Evolutionary conservation across 2,888 invertebrate species (phyloP), one percentile per base, ranked within the genome.

Genomic region (Synanthedon vespiformis): DNA sequence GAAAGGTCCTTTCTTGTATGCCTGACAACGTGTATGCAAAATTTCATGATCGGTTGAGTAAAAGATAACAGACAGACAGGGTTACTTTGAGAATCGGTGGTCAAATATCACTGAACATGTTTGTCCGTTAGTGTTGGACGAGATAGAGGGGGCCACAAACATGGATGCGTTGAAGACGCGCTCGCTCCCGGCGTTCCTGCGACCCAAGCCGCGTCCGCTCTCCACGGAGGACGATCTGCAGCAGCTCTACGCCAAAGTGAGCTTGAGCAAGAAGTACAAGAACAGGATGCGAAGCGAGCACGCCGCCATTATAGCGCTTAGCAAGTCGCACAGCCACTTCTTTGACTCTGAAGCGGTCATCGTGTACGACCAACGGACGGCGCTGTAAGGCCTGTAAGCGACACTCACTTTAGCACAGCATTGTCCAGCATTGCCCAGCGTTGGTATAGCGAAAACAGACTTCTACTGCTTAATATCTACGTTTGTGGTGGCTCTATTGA

Each of bases 261-360:
- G 91, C 66, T 89, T 93, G 65, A 93, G 93, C 72, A 94, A 93
- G 75, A 93, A 93, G 72, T 90, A 93, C 68, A 92, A 92, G 84
- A 93, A 93, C 74, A 90, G 93, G 53, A 94, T 94, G 94, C 89
- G 93, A 60, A 93, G 91, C 74, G 93, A 93, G 70, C 94, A 94
- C 81, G 94, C 94, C 1, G 94, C 94, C 52, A 94, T 94, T 68
- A 94, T 94, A 61, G 94, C 94, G 16, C 88, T 93, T 58, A 87
- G 86, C 72, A 92, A 93, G 77, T 93, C 93, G n/a, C 89, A 92
- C 65, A 92, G 92, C 68, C 87, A 87, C 70, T 88, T 93, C 66
- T 90, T 93, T 54, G 92, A 92, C 73, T 92, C 92, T 56, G 94
- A 94, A 78, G 93, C 94, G 2, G 92, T 94, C 57, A 93, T 94